Evolutionary conservation across 2,113 vertebrate genomes (phyloP), one percentile per base, ranked within the genome.

Genomic region (Ardeotis arabs): DNA sequence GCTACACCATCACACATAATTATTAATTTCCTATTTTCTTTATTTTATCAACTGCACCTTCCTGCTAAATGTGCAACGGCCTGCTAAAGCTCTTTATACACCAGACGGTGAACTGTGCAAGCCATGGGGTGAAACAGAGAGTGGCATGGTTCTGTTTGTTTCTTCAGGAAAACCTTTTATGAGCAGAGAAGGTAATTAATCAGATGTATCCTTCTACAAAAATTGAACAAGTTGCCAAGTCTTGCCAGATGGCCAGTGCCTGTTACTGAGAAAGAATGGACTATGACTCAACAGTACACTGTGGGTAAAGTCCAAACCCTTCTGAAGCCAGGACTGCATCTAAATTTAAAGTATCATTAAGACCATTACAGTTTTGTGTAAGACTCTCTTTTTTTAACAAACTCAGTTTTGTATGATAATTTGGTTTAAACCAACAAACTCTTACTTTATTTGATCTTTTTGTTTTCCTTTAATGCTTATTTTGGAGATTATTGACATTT

Each of bases 171-270:
- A 70, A 25, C 55, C 80, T 25, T 97, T 96, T 63, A 35, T 82
- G 41, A 97, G 64, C 24, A 52, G 87, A 25, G 82, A 92, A 97
- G 97, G 95, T 98, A 95, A 69, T 72, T 58, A 58, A 93, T 92
- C 52, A 87, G 82, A 87, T n/a, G 63, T 31, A 76, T 60, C 44
- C 35, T 62, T 66, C 76, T 79, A 55, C 63, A 69, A 50, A 89
- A 82, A 81, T 0, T 25, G 70, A 87, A 67, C 59, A 77, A 81
- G 33, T 47, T 94, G 79, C 85, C 82, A 95, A 44, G 50, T n/a
- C 41, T 77, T 93, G 75, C 75, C 90, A 80, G 72, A 59, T 88
- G 73, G 67, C 47, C 47, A 58, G 1, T 31, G 55, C 22, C 69
- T 92, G 52, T 80, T 64, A 11, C 1, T 81, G 64, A 67, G 52